phyloP scores from a whole-genome alignment of 2,888 invertebrate species.

The Ptychoptera contaminata region DNA sequence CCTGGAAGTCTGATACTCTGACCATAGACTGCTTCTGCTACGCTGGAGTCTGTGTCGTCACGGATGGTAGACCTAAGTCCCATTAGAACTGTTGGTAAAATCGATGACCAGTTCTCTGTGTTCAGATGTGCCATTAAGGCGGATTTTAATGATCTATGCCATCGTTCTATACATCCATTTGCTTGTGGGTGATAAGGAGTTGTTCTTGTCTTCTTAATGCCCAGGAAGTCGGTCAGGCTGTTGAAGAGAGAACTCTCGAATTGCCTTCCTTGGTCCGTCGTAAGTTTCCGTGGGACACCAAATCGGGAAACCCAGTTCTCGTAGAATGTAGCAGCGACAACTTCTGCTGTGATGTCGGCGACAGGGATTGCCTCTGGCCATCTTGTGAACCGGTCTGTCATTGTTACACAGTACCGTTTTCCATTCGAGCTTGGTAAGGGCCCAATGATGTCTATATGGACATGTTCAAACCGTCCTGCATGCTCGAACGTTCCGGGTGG shows the following conservation, averaged over 20 bases:
- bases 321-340: slow-evolving; percentile 9
- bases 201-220: slow-evolving; percentile 8
- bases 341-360: slow-evolving; percentile 5
- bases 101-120: slow-evolving; percentile 5
- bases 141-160: slow-evolving; percentile 10
- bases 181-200: slow-evolving; percentile 11
- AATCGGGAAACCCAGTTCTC: slow-evolving; percentile 6
- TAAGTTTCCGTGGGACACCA: slow-evolving; percentile 9
- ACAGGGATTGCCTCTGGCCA: slow-evolving; percentile 8
- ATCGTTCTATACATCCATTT: slow-evolving; percentile 12
- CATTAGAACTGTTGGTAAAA: slow-evolving; percentile 7
- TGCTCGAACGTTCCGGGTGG: slow-evolving; percentile 5
- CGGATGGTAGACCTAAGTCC: slow-evolving; percentile 7
- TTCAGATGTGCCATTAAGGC: slow-evolving; percentile 8
- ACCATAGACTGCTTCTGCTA: too few relatives aligned
- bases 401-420: slow-evolving; percentile 1
- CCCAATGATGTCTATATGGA: slow-evolving; percentile 8
- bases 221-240: slow-evolving; percentile 7
- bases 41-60: too few relatives aligned
- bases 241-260: slow-evolving; percentile 9
- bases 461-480: slow-evolving; percentile 3
- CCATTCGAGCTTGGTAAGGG: background rate
- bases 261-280: slow-evolving; percentile 10
- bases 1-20: slow-evolving; percentile 3
- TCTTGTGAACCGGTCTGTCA: slow-evolving; percentile 4